phyloP scores from a whole-genome alignment of 1,140 invertebrate genomes.

The Drosophila seguyi region DNA sequence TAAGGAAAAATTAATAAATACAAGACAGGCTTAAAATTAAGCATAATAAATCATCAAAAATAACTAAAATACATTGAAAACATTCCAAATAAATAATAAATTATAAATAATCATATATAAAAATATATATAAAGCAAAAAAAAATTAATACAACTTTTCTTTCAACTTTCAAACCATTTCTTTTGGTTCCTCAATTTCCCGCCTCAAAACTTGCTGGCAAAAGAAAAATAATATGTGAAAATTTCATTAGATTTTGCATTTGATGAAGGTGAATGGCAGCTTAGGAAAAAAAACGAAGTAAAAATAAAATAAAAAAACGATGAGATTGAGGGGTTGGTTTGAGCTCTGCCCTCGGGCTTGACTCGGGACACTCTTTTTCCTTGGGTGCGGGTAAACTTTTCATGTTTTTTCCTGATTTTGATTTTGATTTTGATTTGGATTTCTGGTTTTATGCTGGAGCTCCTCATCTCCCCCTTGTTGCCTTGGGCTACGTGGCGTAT shows the following conservation, averaged over 20 bases:
- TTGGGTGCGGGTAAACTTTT: conserved; percentile 31
- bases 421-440: conserved; percentile 41
- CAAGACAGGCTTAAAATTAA: neutral
- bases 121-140: neutral
- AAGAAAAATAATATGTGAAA: conserved; percentile 34
- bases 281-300: neutral
- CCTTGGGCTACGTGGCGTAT: conserved; percentile 25
- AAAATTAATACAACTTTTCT: neutral
- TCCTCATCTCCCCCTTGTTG: neutral
- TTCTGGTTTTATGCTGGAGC: conserved; percentile 15
- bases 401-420: conserved; percentile 45
- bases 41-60: neutral
- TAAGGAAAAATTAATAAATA: neutral
- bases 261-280: conserved; percentile 33
- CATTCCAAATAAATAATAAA: neutral
- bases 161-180: neutral
- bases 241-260: conserved; percentile 53
- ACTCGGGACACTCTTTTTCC: conserved; percentile 9
- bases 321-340: conserved; percentile 19
- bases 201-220: conserved; percentile 5
- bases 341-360: neutral
- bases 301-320: conserved; percentile 1
- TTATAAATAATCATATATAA: neutral
- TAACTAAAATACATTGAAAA: neutral
- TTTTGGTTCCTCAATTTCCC: conserved; percentile 23